A percentile compares a stretch with the other conserved stretches of the same genome.
These are phyloP conservation scores for Drosophila incognita DNA, from an alignment of 2,888 invertebrate genomes.

Conservation along the genomic window DNA sequence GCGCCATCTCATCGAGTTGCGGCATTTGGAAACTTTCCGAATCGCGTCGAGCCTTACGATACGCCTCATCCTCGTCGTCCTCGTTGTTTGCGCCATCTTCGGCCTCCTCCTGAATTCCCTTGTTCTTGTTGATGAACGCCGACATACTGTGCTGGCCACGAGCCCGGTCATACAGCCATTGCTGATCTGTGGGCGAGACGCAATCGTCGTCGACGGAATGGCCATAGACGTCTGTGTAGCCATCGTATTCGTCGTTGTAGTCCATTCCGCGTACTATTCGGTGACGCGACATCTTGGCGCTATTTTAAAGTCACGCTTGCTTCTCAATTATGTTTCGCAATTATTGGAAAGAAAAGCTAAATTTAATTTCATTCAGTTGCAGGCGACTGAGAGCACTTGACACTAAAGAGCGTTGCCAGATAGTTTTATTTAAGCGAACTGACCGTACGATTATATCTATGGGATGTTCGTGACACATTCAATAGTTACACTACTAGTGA, in stretches of 20 bases:
- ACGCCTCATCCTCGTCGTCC: conserved; percentile 86
- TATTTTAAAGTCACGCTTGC: conserved; percentile 8
- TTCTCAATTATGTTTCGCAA: conserved; percentile 60
- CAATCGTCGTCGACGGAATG: conserved; percentile 97
- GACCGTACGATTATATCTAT: conserved; percentile 4
- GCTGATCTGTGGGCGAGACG: conserved; percentile 94
- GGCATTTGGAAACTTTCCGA: conserved; percentile 86
- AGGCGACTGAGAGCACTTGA: conserved; percentile 33
- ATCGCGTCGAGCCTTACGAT: conserved; percentile 84
- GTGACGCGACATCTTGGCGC: conserved; percentile 91
- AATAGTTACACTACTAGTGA: background rate
- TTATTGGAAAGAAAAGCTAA: conserved; percentile 28
- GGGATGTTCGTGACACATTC: conserved; percentile 1
- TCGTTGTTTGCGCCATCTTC: conserved; percentile 86
- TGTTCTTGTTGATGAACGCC: conserved; percentile 89
- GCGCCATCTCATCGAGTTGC: conserved; percentile 88
- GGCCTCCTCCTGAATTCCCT: conserved; percentile 90
- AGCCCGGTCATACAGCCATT: conserved; percentile 94
- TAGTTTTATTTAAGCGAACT: conserved; percentile 5
- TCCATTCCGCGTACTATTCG: conserved; percentile 93
- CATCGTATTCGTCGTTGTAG: conserved; percentile 95
- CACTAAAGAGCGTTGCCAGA: conserved; percentile 21
- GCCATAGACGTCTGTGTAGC: conserved; percentile 92
- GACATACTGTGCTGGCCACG: conserved; percentile 90
- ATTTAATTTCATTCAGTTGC: conserved; percentile 47